Base-by-base conservation (phyloP, 2,888 invertebrate genomes). In the Calliopum simillimum region DNA sequence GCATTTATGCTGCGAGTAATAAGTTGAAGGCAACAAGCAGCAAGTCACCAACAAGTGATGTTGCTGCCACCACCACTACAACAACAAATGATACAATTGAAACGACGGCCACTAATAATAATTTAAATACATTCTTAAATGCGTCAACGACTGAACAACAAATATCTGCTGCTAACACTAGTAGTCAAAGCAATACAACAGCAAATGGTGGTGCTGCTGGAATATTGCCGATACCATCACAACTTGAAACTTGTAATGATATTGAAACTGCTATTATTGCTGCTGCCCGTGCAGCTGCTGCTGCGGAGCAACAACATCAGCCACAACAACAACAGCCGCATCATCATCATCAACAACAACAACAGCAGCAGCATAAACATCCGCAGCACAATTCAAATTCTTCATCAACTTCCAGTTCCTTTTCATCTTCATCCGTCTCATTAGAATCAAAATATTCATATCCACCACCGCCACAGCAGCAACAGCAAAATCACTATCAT, bases 261-360 rank as follows among this genome's bases (percentile, higher is more conserved):
- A 85, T 85, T 75, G 84, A 85, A 75, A 74, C 82, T 61, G 84
- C 82, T 65, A 85, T 84, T 43, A 81, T 85, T 68, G 85, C 84
- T 16, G 82, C 82, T 8, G 85, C 85, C 8, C 81, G 83, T 23
- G 84, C 81, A 5, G 83, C 81, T 13, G 83, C 83, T 59, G 80
- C 74, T 25, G 74, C 74, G 0, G 75, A 75, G 8, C 63, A 72
- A 8, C 64, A 68, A 19, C 49, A 73, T 5, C 65, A 69, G 13
- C 72, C 68, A 2, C 59, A 62, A 16, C 74, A 71, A 19, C 74
- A 76, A 73, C 75, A 64, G 53, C 72, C 70, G 70, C 72, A 13
- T 14, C 14, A 49, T 4, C 43, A 67, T 74, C 33, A 33, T 33
- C 64, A 72, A 6, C 64, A 68, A n/a, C 51, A 73, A 4, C 65